These are phyloP conservation scores for Bombylius discolor DNA, from an alignment of 2,888 invertebrate genomes.

Conservation along the genomic window DNA sequence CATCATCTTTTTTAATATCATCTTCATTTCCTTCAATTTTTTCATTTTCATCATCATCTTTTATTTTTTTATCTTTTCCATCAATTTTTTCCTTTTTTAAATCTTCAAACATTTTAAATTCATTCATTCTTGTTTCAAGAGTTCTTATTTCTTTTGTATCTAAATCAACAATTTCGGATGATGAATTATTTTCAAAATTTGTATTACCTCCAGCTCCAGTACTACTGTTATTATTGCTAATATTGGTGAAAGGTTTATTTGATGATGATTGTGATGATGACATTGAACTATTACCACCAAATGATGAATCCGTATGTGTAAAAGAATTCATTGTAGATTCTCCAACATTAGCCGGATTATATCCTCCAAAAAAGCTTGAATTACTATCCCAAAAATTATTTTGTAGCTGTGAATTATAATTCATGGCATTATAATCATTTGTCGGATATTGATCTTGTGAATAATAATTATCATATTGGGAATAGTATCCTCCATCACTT, in stretches of 20 bases:
- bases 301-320: neutral
- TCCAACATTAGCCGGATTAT: neutral
- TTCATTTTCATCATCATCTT: slow-evolving; percentile 18
- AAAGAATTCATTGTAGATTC: neutral
- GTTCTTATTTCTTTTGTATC: slow-evolving; percentile 37
- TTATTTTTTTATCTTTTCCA: slow-evolving; percentile 39
- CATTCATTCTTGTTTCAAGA: slow-evolving; percentile 26
- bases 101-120: neutral
- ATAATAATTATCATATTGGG: slow-evolving; percentile 9
- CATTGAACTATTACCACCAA: neutral
- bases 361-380: neutral
- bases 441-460: slow-evolving; percentile 8
- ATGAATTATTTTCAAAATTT: slow-evolving; percentile 3
- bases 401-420: slow-evolving; percentile 4
- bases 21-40: slow-evolving; percentile 3
- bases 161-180: slow-evolving; percentile 32
- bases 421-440: slow-evolving; percentile 4
- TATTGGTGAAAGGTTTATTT: neutral
- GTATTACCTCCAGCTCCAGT: too few species aligned
- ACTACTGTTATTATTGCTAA: neutral
- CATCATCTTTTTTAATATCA: slow-evolving; percentile 5
- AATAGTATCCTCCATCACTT: neutral
- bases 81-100: slow-evolving; percentile 39
- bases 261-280: neutral
- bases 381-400: slow-evolving; percentile 7